Evolutionary conservation across 2,113 vertebrate species (phyloP), one percentile per base, ranked within the genome.

Genomic region (Capreolus pygargus): DNA sequence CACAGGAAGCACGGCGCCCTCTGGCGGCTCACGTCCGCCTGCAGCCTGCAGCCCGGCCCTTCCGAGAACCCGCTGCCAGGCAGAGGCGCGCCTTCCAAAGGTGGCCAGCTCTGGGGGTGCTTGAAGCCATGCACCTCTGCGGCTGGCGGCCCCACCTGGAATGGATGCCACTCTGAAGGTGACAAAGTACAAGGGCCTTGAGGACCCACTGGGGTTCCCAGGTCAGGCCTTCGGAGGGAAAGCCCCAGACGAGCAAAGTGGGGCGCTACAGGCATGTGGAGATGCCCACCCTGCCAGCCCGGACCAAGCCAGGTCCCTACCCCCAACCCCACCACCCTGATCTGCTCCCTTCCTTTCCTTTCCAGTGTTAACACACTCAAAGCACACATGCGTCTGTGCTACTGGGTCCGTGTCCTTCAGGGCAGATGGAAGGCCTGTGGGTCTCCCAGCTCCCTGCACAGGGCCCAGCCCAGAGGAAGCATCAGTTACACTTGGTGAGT

Each of bases 31-130:
- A 0, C 45, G 30, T 52, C 23, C 19, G 0, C 52, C 64, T 0
- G 54, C 7, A 39, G 64, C 14, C 0, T 12, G 1, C 0, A 36
- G n/a, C 2, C 5, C 10, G 2, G 7, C 5, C 0, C 8, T 4
- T 2, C 16, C 0, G 21, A 39, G 27, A 23, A 10, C 2, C 10
- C 0, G 1, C 30, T 0, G 30, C 47, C 0, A 11, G 88, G 2
- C 23, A 3, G 5, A 11, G 2, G 6, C 39, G 25, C 12, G 1
- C 79, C 81, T 43, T 47, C 79, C 52, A 7, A 70, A 43, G 9
- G 39, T 30, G 7, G 43, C 94, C 5, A n/a, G 82, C 12, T 6
- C 0, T 6, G 23, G 11, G 19, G 47, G 12, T 1, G 12, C 33
- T 27, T 4, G 12, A 83, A 55, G 21, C 81, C 79, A 36, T 2